phyloP scores from a whole-genome alignment of 2,888 invertebrate species.

The Agrotis puta region DNA sequence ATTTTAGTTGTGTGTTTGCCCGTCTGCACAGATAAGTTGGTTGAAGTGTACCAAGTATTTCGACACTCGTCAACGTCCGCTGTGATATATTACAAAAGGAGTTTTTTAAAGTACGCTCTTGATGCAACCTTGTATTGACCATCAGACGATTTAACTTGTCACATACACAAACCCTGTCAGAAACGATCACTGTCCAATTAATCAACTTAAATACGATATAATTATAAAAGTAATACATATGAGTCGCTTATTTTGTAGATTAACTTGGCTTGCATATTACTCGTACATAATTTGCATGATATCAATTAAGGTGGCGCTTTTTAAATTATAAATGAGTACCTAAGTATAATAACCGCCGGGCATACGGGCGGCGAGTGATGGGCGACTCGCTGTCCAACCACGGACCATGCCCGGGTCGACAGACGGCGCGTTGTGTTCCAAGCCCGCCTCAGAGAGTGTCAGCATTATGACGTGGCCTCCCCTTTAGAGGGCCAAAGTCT shows the following conservation, averaged over 20 bases:
- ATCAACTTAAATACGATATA: conserved; percentile 45
- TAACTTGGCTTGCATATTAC: background rate
- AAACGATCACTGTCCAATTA: conserved; percentile 59
- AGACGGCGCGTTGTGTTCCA: no score
- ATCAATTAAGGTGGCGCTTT: conserved; percentile 1
- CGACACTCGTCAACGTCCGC: conserved; percentile 85
- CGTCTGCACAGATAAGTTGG: no score
- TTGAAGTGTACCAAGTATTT: conserved; percentile 74
- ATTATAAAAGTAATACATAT: background rate
- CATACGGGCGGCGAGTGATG: no score
- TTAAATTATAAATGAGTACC: conserved; percentile 7
- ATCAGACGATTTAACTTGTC: conserved; percentile 71
- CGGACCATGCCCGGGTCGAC: no score
- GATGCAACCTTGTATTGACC: conserved; percentile 77
- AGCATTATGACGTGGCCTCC: no score
- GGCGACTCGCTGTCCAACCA: no score
- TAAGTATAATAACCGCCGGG: background rate
- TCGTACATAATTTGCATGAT: conserved; percentile 1
- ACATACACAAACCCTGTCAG: conserved; percentile 67
- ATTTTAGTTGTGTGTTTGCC: no score
- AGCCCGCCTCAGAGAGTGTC: no score
- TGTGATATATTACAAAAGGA: conserved; percentile 82
- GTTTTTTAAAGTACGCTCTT: conserved; percentile 73
- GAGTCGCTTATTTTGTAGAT: conserved; percentile 3
- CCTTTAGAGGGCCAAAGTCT: no score